These are phyloP conservation scores for Heliocidaris erythrogramma DNA, from an alignment of 35 echinoderm and acorn worm genomes.

Conservation along the genomic window DNA sequence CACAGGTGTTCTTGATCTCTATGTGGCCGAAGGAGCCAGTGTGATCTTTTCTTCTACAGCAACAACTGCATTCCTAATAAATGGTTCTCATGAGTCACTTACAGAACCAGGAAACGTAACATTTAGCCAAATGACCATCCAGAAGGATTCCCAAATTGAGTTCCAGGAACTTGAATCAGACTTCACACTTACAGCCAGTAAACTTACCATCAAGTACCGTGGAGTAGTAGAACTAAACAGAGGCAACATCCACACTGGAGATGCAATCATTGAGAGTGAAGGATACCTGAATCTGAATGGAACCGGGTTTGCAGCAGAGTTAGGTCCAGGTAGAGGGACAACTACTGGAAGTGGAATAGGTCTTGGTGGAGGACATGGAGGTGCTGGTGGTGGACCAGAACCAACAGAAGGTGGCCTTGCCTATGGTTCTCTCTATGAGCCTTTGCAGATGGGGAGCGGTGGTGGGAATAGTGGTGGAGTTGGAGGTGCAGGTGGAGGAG, in stretches of 20 bases:
- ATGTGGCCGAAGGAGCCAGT: slow-evolving; percentile 73
- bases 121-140: slow-evolving; percentile 79
- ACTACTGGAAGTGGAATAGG: slow-evolving; percentile 63
- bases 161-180: slow-evolving; percentile 67
- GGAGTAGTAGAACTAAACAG: slow-evolving; percentile 76
- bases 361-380: slow-evolving; percentile 86
- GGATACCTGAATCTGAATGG: slow-evolving; percentile 74
- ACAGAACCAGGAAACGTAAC: slow-evolving; percentile 84
- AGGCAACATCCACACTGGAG: slow-evolving; percentile 75
- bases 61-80: slow-evolving; percentile 70
- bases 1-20: slow-evolving; percentile 71
- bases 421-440: slow-evolving; percentile 81
- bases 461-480: slow-evolving; percentile 78
- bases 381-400: slow-evolving; percentile 81
- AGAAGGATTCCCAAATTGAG: slow-evolving; percentile 76
- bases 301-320: slow-evolving; percentile 63
- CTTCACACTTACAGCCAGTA: slow-evolving; percentile 70
- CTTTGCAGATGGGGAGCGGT: slow-evolving; percentile 74
- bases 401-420: slow-evolving; percentile 64
- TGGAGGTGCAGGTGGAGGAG: slow-evolving; percentile 79
- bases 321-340: slow-evolving; percentile 73
- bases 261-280: slow-evolving; percentile 80
- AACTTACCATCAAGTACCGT: slow-evolving; percentile 75
- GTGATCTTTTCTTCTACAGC: slow-evolving; percentile 71
- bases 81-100: slow-evolving; percentile 67